Evolutionary conservation across 2,113 vertebrate genomes (phyloP).

Genomic region (Cebus imitator): DNA sequence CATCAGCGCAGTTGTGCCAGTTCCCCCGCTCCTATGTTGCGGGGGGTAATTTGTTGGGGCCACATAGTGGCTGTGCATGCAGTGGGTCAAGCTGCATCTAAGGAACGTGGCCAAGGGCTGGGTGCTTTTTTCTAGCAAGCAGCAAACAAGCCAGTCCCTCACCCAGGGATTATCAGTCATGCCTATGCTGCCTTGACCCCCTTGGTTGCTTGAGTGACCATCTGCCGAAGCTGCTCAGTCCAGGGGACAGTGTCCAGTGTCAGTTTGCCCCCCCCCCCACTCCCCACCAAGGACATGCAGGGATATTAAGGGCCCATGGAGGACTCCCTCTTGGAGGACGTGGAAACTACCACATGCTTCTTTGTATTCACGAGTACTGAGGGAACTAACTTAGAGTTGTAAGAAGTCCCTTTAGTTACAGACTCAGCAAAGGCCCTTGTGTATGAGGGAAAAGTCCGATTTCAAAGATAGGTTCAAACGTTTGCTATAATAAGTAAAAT

Average conservation of each 20-base stretch:
- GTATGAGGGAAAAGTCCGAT: neutral
- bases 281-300: rapidly evolving
- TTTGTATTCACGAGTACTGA: neutral
- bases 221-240: neutral
- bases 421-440: neutral
- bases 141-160: neutral
- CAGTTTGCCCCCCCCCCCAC: too few relatives aligned
- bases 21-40: rapidly evolving
- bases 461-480: neutral
- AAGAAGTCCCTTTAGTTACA: neutral
- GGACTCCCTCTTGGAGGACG: neutral
- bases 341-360: too few relatives aligned
- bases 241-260: too few relatives aligned
- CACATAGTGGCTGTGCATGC: neutral
- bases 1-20: too few relatives aligned
- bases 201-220: neutral
- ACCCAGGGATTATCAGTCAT: neutral
- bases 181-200: neutral
- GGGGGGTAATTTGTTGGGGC: rapidly evolving
- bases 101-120: neutral
- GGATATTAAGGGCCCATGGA: rapidly evolving
- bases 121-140: neutral
- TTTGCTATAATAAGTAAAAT: neutral
- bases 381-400: neutral
- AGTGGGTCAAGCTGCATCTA: neutral